Evolutionary conservation across 2,113 vertebrate genomes (phyloP).

Genomic region (Phylloscopus trochiloides): DNA sequence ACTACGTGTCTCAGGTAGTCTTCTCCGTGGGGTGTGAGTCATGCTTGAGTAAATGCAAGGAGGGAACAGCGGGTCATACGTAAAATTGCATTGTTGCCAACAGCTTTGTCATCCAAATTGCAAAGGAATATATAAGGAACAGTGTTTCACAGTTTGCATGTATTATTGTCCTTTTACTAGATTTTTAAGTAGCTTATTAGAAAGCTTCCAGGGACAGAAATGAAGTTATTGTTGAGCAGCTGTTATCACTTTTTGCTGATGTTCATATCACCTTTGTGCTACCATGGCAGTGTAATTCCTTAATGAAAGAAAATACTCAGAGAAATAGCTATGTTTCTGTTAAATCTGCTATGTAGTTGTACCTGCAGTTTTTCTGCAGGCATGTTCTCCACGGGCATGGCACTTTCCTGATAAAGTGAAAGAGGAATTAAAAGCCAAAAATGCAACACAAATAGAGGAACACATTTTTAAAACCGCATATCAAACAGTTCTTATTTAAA

Average conservation of each 20-base stretch:
- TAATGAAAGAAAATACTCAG: not conserved
- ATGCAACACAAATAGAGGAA: not conserved
- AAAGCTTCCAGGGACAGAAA: not conserved
- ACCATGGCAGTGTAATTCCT: not conserved
- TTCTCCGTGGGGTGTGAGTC: not conserved
- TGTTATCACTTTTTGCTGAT: not conserved
- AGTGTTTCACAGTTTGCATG: not conserved
- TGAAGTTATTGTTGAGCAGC: not conserved
- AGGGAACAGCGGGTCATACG: rapidly evolving
- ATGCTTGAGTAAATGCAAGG: not conserved
- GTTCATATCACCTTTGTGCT: not conserved
- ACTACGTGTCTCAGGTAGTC: rapidly evolving
- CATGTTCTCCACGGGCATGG: not conserved
- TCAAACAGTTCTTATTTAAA: not conserved
- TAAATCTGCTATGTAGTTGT: not conserved
- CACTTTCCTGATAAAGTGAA: not conserved
- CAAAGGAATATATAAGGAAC: not conserved
- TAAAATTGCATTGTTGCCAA: not conserved
- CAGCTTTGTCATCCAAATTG: not conserved
- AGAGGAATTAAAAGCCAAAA: not conserved
- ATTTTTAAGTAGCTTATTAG: not conserved
- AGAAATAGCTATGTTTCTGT: not conserved
- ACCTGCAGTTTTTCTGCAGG: not conserved
- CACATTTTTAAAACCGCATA: not conserved
- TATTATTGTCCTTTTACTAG: not conserved